Conservation (phyloP, 2,113 vertebrate genomes). For the Barnardius zonarius region DNA sequence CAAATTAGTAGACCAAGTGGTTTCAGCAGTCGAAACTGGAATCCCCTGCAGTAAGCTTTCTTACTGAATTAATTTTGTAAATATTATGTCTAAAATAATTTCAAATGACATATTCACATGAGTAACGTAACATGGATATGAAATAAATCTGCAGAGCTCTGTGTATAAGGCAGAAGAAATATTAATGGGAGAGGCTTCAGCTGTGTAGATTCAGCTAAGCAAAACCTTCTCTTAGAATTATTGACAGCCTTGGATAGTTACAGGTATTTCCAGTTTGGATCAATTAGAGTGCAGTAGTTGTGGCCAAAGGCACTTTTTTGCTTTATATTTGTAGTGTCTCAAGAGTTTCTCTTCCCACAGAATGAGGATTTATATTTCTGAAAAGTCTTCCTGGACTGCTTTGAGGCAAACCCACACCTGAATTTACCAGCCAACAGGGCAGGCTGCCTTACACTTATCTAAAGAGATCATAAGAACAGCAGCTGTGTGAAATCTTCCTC, state of each 20-base stretch:
- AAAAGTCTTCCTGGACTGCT: not conserved
- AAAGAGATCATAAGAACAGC: not conserved
- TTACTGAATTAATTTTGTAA: slow-evolving; percentile 40
- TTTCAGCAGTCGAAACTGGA: slow-evolving; percentile 36
- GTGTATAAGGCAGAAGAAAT: not conserved
- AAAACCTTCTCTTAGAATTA: not conserved
- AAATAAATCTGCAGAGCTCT: slow-evolving; percentile 7
- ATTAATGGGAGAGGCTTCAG: not conserved
- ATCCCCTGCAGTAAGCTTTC: slow-evolving; percentile 24
- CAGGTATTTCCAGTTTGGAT: not conserved
- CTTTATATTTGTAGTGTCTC: not conserved
- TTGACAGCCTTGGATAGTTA: not conserved
- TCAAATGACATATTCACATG: slow-evolving; percentile 23
- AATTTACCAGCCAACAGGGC: not conserved
- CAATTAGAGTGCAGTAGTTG: not conserved
- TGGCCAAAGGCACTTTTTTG: not conserved
- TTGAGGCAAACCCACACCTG: not conserved
- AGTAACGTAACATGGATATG: not conserved
- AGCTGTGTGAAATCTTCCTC: not conserved
- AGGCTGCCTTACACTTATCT: not conserved
- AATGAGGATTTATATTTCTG: not conserved
- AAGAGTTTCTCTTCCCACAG: not conserved
- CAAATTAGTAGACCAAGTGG: slow-evolving; percentile 58
- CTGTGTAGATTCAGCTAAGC: not conserved
- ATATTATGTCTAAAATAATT: slow-evolving; percentile 22